Evolutionary conservation across 1,140 invertebrate species (phyloP), one percentile per base, ranked within the genome.

Genomic region (Vanessa tameamea): DNA sequence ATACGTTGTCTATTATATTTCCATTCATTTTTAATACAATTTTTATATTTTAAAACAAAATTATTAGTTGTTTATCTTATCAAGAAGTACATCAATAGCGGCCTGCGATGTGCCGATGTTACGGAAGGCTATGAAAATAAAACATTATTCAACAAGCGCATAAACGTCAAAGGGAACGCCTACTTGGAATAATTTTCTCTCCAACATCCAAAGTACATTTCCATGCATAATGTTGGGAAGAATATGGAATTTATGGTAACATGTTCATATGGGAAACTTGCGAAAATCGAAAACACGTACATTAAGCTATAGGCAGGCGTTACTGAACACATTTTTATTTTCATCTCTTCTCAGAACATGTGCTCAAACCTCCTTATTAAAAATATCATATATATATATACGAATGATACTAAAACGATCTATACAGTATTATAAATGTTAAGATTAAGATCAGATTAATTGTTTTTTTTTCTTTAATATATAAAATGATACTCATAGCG

Each of bases 141-240:
- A 92, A 87, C 87, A 93, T 91, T 89, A 89, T 92, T 92, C 90
- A 92, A 92, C 88, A 91, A 84, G 81, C 84, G 73, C 79, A 93
- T 91, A 89, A 92, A 90, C 76, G 85, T 87, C 84, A 83, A 79
- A 85, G 73, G 76, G 82, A 91, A 90, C 85, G 88, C 89, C 89
- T 88, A 91, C 88, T 90, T 88, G 86, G 91, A 86, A 93, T 93
- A 92, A 92, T 92, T 92, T 85, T 87, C 82, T 81, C 82, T 78
- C 78, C 77, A 87, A 88, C 85, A 86, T 82, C 83, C 79, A 82
- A 84, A 82, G 78, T 81, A 79, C 82, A 86, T 88, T 88, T 85
- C 80, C 80, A 88, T 90, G 82, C 85, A 88, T 90, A 88, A 89
- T 88, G 80, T 82, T 81, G 68, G 66, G 69, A 73, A 68, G 81